Percentiles rank a stretch among this genome's conserved stretches.
phyloP scores from a whole-genome alignment of 2,888 invertebrate genomes.

The Cacoxenus indagator region DNA sequence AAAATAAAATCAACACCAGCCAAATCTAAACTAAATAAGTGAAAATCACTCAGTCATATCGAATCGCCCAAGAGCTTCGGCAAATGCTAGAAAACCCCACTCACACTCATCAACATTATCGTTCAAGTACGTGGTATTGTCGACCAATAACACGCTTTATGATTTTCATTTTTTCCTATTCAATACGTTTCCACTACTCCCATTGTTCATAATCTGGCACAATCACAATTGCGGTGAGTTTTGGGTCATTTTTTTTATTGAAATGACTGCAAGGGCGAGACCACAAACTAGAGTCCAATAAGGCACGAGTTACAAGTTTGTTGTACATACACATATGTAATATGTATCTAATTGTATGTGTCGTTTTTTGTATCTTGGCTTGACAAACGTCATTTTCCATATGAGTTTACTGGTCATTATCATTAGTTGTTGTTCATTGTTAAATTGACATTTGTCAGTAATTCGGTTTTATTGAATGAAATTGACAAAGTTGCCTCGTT shows the following conservation, averaged over 20 bases:
- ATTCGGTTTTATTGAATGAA: not conserved
- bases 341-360: not conserved
- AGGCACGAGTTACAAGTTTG: not conserved
- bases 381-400: too few species aligned
- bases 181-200: not conserved
- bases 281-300: not conserved
- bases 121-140: not conserved
- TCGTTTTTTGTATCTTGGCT: not conserved
- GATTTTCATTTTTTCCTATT: slow-evolving; percentile 4
- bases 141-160: slow-evolving; percentile 1
- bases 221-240: slow-evolving; percentile 8
- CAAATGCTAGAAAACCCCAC: not conserved
- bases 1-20: not conserved
- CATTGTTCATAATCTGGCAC: too few species aligned
- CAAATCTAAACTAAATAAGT: not conserved
- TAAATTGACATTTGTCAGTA: not conserved
- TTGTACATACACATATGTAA: not conserved
- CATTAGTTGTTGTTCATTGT: not conserved
- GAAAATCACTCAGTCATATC: slow-evolving; percentile 21
- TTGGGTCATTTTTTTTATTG: slow-evolving; percentile 12
- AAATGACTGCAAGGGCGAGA: slow-evolving; percentile 7
- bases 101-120: not conserved
- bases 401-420: too few species aligned
- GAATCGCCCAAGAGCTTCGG: not conserved
- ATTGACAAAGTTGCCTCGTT: not conserved